Conservation (phyloP, 2,888 invertebrate species). For the Atethmia centrago region DNA sequence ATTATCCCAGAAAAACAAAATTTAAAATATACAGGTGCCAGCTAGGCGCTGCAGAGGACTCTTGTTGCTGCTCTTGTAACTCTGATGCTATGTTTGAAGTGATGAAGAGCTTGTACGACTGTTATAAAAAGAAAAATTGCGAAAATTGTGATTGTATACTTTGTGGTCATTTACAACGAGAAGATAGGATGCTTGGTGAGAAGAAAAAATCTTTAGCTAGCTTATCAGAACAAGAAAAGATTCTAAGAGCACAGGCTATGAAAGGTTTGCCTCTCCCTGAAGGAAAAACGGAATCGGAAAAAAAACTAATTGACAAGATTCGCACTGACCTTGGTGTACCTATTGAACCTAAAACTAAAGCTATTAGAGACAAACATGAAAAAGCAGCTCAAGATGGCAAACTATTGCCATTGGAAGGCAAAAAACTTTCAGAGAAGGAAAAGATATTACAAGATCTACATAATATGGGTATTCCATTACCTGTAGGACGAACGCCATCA, state of each 20-base stretch:
- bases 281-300: slow-evolving; percentile 66
- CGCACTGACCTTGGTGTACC: slow-evolving; percentile 60
- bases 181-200: slow-evolving; percentile 9
- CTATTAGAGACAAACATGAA: slow-evolving; percentile 60
- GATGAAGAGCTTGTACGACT: slow-evolving; percentile 83
- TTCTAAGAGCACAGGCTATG: slow-evolving; percentile 29
- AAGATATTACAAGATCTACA: slow-evolving; percentile 42
- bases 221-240: slow-evolving; percentile 29
- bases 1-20: slow-evolving; percentile 29
- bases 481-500: slow-evolving; percentile 68
- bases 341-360: slow-evolving; percentile 42
- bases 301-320: slow-evolving; percentile 50
- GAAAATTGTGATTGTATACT: slow-evolving; percentile 81
- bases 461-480: slow-evolving; percentile 52
- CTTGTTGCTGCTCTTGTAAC: slow-evolving; percentile 71
- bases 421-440: slow-evolving; percentile 70
- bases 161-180: slow-evolving; percentile 74
- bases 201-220: slow-evolving; percentile 17
- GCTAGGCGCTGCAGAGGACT: slow-evolving; percentile 11
- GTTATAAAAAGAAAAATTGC: slow-evolving; percentile 83
- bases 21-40: slow-evolving; percentile 52
- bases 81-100: slow-evolving; percentile 85
- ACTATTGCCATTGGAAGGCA: slow-evolving; percentile 64
- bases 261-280: slow-evolving; percentile 67
- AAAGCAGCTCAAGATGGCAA: slow-evolving; percentile 55